Evolutionary conservation across 2,888 invertebrate species (phyloP).

Genomic region (Lamellibrachia satsuma): DNA sequence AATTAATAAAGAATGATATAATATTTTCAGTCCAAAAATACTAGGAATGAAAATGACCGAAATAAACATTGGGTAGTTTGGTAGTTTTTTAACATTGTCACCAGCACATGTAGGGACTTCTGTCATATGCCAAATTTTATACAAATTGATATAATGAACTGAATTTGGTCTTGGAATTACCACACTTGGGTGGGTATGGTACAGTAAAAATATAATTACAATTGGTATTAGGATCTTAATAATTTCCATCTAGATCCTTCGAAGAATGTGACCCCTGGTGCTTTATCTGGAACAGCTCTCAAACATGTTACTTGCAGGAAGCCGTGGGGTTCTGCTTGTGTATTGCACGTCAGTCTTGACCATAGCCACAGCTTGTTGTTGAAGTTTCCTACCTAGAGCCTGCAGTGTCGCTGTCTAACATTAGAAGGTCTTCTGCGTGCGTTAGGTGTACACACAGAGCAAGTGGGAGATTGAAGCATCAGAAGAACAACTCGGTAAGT

Average conservation of each 20-base stretch:
- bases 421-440: conserved; percentile 33
- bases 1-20: neutral
- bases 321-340: neutral
- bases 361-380: conserved; percentile 1
- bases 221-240: neutral
- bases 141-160: neutral
- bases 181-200: too few relatives aligned
- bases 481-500: conserved; percentile 83
- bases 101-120: neutral
- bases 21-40: neutral
- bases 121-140: neutral
- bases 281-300: neutral
- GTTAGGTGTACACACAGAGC: conserved; percentile 60
- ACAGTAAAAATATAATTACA: too few relatives aligned
- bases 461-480: conserved; percentile 87
- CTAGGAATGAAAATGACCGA: neutral
- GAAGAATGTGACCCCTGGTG: neutral
- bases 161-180: neutral
- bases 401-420: conserved; percentile 23
- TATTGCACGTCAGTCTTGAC: neutral
- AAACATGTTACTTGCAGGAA: neutral
- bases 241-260: neutral
- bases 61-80: neutral
- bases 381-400: conserved; percentile 21
- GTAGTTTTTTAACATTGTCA: neutral